Evolutionary conservation across 2,888 invertebrate species (phyloP).

Genomic region (Caenorhabditis sp.): DNA sequence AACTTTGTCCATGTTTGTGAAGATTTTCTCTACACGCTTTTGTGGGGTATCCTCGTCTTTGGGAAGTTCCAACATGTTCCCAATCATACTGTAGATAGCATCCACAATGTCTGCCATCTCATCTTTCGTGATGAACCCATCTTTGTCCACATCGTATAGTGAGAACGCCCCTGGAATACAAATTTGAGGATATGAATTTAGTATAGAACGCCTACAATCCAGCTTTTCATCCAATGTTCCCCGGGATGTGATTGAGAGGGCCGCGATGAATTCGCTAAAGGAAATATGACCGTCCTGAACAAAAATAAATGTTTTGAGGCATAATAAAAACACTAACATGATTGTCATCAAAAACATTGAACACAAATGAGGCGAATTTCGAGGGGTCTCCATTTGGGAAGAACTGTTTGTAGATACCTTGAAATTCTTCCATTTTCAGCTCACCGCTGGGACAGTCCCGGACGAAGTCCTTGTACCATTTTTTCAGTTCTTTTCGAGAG

Average conservation of each 20-base stretch:
- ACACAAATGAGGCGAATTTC: slow-evolving; percentile 97
- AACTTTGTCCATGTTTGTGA: slow-evolving; percentile 85
- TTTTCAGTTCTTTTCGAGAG: slow-evolving; percentile 84
- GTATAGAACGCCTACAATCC: slow-evolving; percentile 76
- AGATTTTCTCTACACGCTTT: slow-evolving; percentile 85
- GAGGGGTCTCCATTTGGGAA: slow-evolving; percentile 99
- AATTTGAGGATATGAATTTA: not conserved
- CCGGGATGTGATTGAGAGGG: slow-evolving; percentile 83
- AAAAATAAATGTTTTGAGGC: not conserved
- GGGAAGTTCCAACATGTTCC: slow-evolving; percentile 85
- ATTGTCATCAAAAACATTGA: slow-evolving; percentile 98
- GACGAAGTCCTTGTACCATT: slow-evolving; percentile 85
- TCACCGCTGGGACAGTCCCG: slow-evolving; percentile 85
- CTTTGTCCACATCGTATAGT: slow-evolving; percentile 85
- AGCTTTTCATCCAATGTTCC: slow-evolving; percentile 83
- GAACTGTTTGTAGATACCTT: slow-evolving; percentile 92
- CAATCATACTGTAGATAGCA: slow-evolving; percentile 84
- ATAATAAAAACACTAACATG: slow-evolving; percentile 87
- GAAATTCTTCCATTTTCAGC: slow-evolving; percentile 84
- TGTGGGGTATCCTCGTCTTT: slow-evolving; percentile 85
- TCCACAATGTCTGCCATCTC: slow-evolving; percentile 80
- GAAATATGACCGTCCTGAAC: slow-evolving; percentile 81
- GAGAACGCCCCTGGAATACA: slow-evolving; percentile 84
- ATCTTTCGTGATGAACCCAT: slow-evolving; percentile 85
- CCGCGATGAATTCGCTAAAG: slow-evolving; percentile 83